phyloP scores from a whole-genome alignment of 2,888 invertebrate species.

The Gymnosoma rotundatum region DNA sequence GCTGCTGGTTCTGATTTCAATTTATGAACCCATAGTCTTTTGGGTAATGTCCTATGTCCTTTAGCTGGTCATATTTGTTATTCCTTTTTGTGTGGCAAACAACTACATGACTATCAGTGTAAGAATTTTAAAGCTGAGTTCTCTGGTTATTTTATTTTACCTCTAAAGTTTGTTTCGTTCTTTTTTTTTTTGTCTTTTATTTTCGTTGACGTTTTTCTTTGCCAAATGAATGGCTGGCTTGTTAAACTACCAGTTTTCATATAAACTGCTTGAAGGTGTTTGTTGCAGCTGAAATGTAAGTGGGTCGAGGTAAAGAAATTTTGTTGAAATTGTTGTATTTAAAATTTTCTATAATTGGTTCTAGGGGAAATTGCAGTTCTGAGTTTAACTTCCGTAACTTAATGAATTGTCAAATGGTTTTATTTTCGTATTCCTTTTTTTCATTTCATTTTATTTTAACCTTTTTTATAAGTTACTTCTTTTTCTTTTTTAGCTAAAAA shows the following conservation, averaged over 20 bases:
- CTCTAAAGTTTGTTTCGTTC: conserved; percentile 35
- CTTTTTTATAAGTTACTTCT: conserved; percentile 25
- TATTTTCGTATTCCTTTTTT: conserved; percentile 51
- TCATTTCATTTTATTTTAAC: conserved; percentile 37
- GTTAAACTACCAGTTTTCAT: neutral
- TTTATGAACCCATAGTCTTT: conserved; percentile 78
- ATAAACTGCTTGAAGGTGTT: neutral
- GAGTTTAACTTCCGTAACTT: conserved; percentile 83
- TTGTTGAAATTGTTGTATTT: conserved; percentile 74
- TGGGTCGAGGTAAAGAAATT: conserved; percentile 70
- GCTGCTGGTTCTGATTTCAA: conserved; percentile 78
- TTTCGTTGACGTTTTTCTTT: conserved; percentile 63
- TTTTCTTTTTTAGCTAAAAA: conserved; percentile 15
- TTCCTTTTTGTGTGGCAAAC: conserved; percentile 39
- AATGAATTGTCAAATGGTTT: conserved; percentile 82
- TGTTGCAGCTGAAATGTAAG: neutral
- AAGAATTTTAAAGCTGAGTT: conserved; percentile 28
- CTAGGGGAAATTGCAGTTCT: conserved; percentile 83
- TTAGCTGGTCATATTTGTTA: conserved; percentile 52
- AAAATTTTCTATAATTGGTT: conserved; percentile 82
- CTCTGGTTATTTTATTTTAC: conserved; percentile 57
- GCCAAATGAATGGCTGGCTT: conserved; percentile 21
- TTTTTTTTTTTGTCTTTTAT: neutral
- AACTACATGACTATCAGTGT: conserved; percentile 9
- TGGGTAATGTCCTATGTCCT: conserved; percentile 59